Base-by-base conservation (phyloP, 2,797 vertebrate genomes). In the Gobio occitaniae region DNA sequence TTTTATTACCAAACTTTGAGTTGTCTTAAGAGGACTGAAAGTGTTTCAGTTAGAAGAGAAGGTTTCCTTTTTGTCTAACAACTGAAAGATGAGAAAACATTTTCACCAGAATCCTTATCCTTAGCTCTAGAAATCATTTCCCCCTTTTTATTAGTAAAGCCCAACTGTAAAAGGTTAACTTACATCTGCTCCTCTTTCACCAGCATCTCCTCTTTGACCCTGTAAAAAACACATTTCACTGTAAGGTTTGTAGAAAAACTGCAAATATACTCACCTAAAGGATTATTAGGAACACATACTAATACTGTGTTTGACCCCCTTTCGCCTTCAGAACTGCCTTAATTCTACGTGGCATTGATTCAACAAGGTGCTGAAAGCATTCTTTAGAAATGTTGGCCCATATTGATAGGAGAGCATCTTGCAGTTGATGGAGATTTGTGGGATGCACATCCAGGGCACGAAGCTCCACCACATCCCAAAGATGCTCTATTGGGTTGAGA, bases 151-250 rank as follows among this genome's bases (percentile, higher is more conserved):
- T 15, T 4, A 36, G 29, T 36, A n/a, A 32, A 52, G 1, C 44
- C 21, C 47, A n/a, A 50, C 12, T 77, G 13, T 25, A 61, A 25
- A 61, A 11, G 75, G 54, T 89, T 87, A 19, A 63, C 87, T 47
- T 96, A 99, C 98, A 96, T 94, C 94, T 74, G 88, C 91, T 56
- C 98, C 98, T 92, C 85, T 94, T 93, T 97, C 96, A 84, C 97
- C 98, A 85, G 88, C 71, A 87, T 89, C 95, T 93, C 98, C 98
- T 90, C 93, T 96, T 92, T 97, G 96, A 25, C 98, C 98, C 98
- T 99, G 92, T 86, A 87, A 94, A 65, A 32, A 32, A 32, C 32
- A 71, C 4, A 72, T 65, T 56, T 78, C n/a, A 79, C 16, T 32
- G n/a, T 44, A 48, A 1, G 25, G 16, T 47, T 25, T 12, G 41